Conservation (phyloP, 1,140 invertebrate genomes). For the Cyrtorhinus lividipennis region DNA sequence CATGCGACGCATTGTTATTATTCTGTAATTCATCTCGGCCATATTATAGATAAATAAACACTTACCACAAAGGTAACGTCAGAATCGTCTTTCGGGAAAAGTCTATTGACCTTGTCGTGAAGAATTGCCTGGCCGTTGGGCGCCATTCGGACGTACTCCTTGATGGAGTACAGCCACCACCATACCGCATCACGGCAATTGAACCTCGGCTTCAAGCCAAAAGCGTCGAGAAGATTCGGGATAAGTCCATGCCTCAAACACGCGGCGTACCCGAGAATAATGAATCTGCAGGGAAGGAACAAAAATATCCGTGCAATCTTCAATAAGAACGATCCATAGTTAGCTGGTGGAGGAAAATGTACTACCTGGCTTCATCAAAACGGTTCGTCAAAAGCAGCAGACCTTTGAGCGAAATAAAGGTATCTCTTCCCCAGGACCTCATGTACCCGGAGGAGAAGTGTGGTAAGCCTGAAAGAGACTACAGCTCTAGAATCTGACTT, state of each 20-base stretch:
- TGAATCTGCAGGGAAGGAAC: conserved; percentile 42
- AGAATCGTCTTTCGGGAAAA: conserved; percentile 69
- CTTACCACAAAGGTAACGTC: conserved; percentile 37
- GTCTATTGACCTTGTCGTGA: conserved; percentile 59
- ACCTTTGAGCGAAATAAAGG: conserved; percentile 89
- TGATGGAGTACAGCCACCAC: conserved; percentile 95
- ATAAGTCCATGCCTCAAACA: conserved; percentile 94
- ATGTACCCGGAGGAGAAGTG: conserved; percentile 88
- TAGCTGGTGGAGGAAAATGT: too few relatives aligned
- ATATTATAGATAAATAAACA: too few relatives aligned
- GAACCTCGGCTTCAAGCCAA: conserved; percentile 62
- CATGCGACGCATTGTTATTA: too few relatives aligned
- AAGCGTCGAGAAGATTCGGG: conserved; percentile 85
- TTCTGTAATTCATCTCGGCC: too few relatives aligned
- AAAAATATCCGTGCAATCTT: too few relatives aligned
- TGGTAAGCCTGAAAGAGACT: conserved; percentile 71
- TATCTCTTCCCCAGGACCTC: conserved; percentile 98
- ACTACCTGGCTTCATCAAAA: conserved; percentile 66
- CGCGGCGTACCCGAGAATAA: conserved; percentile 81
- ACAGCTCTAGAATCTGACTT: too few relatives aligned
- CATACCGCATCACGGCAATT: conserved; percentile 97
- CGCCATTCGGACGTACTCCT: conserved; percentile 57
- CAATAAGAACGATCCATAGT: too few relatives aligned
- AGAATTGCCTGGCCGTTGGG: conserved; percentile 61
- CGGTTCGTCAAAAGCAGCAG: conserved; percentile 70